A percentile compares a stretch with the other conserved stretches of the same genome.
These are phyloP conservation scores for Phyllotreta striolata DNA, from an alignment of 2,888 invertebrate genomes.

Conservation along the genomic window DNA sequence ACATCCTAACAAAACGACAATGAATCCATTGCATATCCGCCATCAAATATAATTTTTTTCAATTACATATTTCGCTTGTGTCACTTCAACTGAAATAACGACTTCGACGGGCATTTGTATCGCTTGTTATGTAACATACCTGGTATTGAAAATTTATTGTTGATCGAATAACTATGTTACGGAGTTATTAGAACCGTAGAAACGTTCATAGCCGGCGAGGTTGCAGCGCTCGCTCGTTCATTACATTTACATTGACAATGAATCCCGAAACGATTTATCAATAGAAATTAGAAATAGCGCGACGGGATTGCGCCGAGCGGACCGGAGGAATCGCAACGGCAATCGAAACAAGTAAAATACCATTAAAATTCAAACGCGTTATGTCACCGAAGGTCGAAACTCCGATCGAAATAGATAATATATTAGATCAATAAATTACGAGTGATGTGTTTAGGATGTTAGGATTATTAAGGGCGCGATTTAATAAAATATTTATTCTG, in stretches of 20 bases:
- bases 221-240: conserved; percentile 8
- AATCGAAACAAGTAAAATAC: too few relatives aligned
- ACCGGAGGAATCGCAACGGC: too few relatives aligned
- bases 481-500: conserved; percentile 26
- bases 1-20: conserved; percentile 34
- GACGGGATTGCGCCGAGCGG: too few relatives aligned
- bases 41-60: conserved; percentile 38
- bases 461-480: conserved; percentile 7
- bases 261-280: not conserved
- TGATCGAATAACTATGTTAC: conserved; percentile 30
- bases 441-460: not conserved
- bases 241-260: conserved; percentile 6
- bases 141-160: conserved; percentile 31
- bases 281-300: too few relatives aligned
- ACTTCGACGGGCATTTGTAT: conserved; percentile 29
- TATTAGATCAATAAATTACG: conserved; percentile 7
- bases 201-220: conserved; percentile 13
- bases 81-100: conserved; percentile 31
- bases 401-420: too few relatives aligned
- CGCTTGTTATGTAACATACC: conserved; percentile 28
- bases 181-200: conserved; percentile 27
- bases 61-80: conserved; percentile 36
- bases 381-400: too few relatives aligned
- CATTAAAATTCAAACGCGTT: too few relatives aligned
- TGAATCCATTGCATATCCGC: conserved; percentile 35